Evolutionary conservation across 2,797 vertebrate genomes (phyloP).

Genomic region (Alcedo atthis): DNA sequence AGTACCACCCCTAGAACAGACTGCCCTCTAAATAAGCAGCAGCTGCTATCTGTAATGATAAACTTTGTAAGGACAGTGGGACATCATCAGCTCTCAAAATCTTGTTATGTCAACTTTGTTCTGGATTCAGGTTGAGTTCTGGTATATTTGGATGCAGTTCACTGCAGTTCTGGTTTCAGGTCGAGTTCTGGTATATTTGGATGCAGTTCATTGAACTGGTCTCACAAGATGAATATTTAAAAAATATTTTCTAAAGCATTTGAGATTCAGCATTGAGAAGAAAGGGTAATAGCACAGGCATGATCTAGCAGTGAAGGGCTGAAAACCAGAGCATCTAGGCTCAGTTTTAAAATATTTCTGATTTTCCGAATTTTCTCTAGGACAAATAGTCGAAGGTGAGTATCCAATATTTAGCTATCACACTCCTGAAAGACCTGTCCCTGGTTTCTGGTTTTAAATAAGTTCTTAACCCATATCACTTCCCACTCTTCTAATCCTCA

Average conservation of each 20-base stretch:
- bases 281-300: background rate
- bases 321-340: background rate
- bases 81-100: background rate
- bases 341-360: background rate
- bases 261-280: background rate
- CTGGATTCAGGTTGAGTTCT: background rate
- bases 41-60: background rate
- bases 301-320: background rate
- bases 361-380: background rate
- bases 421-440: background rate
- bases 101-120: background rate
- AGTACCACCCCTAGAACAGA: background rate
- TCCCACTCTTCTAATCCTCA: too few relatives aligned
- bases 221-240: background rate
- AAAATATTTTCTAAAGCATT: background rate
- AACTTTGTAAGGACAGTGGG: background rate
- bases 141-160: too few relatives aligned
- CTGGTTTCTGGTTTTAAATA: background rate
- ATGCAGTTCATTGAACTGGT: background rate
- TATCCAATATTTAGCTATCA: background rate
- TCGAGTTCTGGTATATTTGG: background rate
- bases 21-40: background rate
- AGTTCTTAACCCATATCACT: too few relatives aligned
- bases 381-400: background rate
- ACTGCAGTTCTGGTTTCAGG: background rate